These are phyloP conservation scores for Danionella cerebrum DNA, from an alignment of 2,113 vertebrate species.

Conservation along the genomic window DNA sequence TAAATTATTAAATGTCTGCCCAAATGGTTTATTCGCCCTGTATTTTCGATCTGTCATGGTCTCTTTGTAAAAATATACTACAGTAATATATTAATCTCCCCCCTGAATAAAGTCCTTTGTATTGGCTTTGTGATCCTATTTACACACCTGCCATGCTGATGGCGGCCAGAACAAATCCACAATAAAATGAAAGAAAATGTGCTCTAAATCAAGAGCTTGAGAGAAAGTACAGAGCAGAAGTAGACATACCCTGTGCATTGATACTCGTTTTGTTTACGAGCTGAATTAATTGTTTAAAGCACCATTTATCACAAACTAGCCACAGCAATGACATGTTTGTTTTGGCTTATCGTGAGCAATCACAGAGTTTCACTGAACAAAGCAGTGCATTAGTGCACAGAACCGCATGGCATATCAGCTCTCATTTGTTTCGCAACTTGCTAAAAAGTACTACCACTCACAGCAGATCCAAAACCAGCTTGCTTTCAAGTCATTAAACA, in stretches of 20 bases:
- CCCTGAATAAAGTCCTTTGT: conserved; percentile 33
- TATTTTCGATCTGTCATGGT: conserved; percentile 30
- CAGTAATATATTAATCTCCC: conserved; percentile 46
- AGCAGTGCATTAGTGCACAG: conserved; percentile 8
- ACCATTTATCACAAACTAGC: not conserved
- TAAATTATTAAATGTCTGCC: no score
- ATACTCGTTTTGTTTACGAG: not conserved
- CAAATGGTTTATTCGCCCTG: no score
- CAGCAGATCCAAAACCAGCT: not conserved
- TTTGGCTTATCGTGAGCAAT: not conserved
- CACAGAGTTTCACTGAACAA: conserved; percentile 6
- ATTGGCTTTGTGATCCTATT: conserved; percentile 54
- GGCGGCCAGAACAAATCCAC: conserved; percentile 34
- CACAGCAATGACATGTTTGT: not conserved
- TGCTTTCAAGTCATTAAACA: conserved; percentile 5
- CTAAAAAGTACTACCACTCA: not conserved
- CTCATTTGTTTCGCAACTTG: conserved; percentile 3
- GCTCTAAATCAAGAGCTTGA: not conserved
- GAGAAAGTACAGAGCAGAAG: not conserved
- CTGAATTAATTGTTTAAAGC: not conserved
- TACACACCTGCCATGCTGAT: conserved; percentile 63
- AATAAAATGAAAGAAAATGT: conserved; percentile 50
- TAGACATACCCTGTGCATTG: not conserved
- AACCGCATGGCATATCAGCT: not conserved
- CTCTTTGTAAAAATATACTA: conserved; percentile 31